Percentiles rank a stretch among this genome's conserved stretches.
Evolutionary conservation across 2,888 invertebrate genomes (phyloP).

Genomic region (Amblyteles armatorius): DNA sequence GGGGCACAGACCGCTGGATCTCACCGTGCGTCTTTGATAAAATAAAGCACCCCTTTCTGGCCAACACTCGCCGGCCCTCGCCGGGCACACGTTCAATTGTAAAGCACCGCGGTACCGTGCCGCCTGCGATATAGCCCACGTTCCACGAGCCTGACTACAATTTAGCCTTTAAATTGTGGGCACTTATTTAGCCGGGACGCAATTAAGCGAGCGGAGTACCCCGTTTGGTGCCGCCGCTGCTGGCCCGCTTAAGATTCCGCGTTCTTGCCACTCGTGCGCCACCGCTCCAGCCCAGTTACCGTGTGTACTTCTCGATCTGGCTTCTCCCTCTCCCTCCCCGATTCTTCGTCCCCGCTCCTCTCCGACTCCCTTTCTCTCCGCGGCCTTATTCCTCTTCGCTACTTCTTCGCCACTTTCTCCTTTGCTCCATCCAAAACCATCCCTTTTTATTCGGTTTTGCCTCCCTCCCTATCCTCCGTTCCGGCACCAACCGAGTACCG

Average conservation of each 20-base stretch:
- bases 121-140: background rate
- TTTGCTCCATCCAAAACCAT: background rate
- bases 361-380: background rate
- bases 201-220: constrained; percentile 61
- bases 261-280: constrained; percentile 46
- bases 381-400: background rate
- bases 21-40: constrained; percentile 47
- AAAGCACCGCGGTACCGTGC: constrained; percentile 25
- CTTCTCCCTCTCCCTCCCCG: background rate
- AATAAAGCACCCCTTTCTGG: constrained; percentile 47
- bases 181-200: constrained; percentile 63
- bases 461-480: background rate
- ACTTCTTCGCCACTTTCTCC: constrained; percentile 1
- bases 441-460: constrained; percentile 19
- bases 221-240: constrained; percentile 43
- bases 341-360: background rate
- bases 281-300: constrained; percentile 1
- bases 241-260: constrained; percentile 48
- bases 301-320: background rate
- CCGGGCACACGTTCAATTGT: constrained; percentile 27
- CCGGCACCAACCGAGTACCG: background rate
- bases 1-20: constrained; percentile 9
- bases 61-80: constrained; percentile 1
- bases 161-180: constrained; percentile 64
- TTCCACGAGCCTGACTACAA: constrained; percentile 43